A percentile compares a stretch with the other conserved stretches of the same genome.
Conservation (phyloP, 2,797 vertebrate genomes). For the Lophius americanus region DNA sequence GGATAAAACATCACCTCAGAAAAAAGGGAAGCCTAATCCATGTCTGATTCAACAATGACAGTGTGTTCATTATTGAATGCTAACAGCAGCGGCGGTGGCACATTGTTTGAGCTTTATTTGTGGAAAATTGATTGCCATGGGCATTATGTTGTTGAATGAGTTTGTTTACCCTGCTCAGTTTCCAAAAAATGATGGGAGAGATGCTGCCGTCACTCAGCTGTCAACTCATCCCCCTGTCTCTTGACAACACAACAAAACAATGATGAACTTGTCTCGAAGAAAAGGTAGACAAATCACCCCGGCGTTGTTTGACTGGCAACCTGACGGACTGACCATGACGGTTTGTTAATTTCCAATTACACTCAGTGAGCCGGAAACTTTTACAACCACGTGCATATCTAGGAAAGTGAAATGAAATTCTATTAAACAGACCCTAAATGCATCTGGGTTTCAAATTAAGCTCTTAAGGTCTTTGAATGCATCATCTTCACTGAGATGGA, state of each 20-base stretch:
- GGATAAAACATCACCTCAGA: conserved; percentile 24
- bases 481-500: too few species aligned
- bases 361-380: conserved; percentile 13
- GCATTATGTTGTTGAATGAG: conserved; percentile 76
- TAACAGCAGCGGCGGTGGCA: conserved; percentile 19
- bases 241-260: conserved; percentile 63
- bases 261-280: conserved; percentile 48
- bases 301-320: conserved; percentile 49
- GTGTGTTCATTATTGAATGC: conserved; percentile 54
- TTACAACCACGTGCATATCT: conserved; percentile 20
- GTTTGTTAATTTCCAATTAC: conserved; percentile 28
- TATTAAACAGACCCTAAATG: conserved; percentile 11
- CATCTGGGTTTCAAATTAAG: neutral
- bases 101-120: conserved; percentile 73
- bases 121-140: conserved; percentile 75
- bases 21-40: conserved; percentile 51
- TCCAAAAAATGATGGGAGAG: conserved; percentile 72
- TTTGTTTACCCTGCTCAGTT: conserved; percentile 77
- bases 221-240: conserved; percentile 68
- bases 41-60: conserved; percentile 62
- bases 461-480: too few species aligned
- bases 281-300: conserved; percentile 41
- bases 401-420: conserved; percentile 13
- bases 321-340: conserved; percentile 34
- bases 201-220: conserved; percentile 62